These are phyloP conservation scores for Caenorhabditis tropicalis DNA, from an alignment of 1,140 invertebrate species.

Conservation along the genomic window DNA sequence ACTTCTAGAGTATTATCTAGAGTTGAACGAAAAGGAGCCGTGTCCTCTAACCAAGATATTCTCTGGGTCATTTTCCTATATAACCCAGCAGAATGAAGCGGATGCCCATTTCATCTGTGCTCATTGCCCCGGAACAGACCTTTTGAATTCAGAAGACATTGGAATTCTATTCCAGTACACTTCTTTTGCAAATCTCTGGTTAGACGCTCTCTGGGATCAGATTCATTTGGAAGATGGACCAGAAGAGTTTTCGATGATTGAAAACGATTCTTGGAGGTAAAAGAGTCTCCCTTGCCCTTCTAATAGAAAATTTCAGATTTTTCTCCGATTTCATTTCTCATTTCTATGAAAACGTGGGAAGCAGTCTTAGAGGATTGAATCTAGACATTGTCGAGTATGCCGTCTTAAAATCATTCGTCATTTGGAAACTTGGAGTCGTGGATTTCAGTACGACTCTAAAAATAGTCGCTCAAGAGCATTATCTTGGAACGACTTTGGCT, in stretches of 20 bases:
- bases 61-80: not conserved
- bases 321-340: not conserved
- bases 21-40: slow-evolving; percentile 1
- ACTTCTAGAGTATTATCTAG: slow-evolving; percentile 1
- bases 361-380: not conserved
- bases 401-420: slow-evolving; percentile 10
- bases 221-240: not conserved
- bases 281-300: too few relatives aligned
- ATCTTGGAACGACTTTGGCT: not conserved
- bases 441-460: slow-evolving; percentile 18
- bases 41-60: not conserved
- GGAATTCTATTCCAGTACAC: not conserved
- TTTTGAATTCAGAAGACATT: not conserved
- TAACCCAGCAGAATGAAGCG: not conserved
- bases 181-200: not conserved
- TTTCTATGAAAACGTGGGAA: not conserved
- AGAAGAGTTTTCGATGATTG: not conserved
- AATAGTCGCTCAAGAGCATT: slow-evolving; percentile 20
- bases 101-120: not conserved
- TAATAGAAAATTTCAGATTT: not conserved
- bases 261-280: not conserved
- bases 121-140: not conserved
- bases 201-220: slow-evolving; percentile 2
- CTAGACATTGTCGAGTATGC: slow-evolving; percentile 12
- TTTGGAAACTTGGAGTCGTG: slow-evolving; percentile 32